Percentiles rank a stretch among this genome's conserved stretches.
Evolutionary conservation across 2,797 vertebrate species (phyloP).

Genomic region (Acropternis orthonyx): DNA sequence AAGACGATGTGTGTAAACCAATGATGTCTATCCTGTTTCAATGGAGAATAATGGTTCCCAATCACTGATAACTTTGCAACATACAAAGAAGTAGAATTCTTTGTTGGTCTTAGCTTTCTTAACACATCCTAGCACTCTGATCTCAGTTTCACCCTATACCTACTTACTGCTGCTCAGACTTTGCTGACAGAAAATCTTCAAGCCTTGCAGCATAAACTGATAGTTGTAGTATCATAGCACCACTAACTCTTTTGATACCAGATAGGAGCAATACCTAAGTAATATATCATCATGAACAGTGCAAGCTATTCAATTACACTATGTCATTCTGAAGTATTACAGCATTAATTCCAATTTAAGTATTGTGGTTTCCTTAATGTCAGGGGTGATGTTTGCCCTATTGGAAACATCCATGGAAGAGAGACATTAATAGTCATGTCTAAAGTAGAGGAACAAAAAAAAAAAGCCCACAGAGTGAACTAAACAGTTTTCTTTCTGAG

Average conservation of each 20-base stretch:
- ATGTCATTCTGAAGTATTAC: background rate
- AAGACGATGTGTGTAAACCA: background rate
- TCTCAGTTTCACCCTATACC: background rate
- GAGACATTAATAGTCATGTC: background rate
- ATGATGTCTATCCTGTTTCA: background rate
- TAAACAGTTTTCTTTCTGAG: background rate
- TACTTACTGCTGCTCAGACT: background rate
- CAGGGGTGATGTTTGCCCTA: background rate
- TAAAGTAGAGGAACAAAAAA: background rate
- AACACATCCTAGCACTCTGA: background rate
- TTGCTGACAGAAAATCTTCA: background rate
- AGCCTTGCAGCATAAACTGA: background rate
- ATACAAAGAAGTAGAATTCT: background rate
- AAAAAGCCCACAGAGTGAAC: background rate
- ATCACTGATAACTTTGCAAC: background rate
- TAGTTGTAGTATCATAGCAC: background rate
- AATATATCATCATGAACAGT: background rate
- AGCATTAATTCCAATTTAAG: background rate
- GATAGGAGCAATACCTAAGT: background rate
- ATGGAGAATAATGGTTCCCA: background rate
- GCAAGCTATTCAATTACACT: background rate
- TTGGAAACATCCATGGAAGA: background rate
- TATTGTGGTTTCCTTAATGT: background rate
- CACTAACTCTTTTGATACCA: background rate
- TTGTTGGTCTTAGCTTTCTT: background rate